A percentile compares a stretch with the other conserved stretches of the same genome.
Conservation (phyloP, 2,113 vertebrate species). For the Otis tarda region DNA sequence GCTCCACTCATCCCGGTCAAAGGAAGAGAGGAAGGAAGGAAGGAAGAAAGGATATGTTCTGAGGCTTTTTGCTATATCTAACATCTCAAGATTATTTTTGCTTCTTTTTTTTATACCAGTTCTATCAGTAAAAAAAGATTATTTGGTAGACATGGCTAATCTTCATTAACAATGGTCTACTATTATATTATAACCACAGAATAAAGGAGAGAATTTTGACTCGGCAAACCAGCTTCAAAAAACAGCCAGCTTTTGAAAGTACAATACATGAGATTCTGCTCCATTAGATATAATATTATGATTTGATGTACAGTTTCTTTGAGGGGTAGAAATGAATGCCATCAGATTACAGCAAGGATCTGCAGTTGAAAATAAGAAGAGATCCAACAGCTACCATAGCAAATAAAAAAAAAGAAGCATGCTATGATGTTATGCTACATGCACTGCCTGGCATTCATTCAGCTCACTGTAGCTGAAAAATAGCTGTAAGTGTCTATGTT, state of each 20-base stretch:
- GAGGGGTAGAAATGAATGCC: not conserved
- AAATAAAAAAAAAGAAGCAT: slow-evolving; percentile 40
- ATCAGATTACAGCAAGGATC: not conserved
- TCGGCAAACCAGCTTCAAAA: not conserved
- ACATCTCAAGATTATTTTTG: not conserved
- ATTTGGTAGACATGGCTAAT: not conserved
- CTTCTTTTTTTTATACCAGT: not conserved
- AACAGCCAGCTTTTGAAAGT: not conserved
- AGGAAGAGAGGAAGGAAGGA: fast-evolving
- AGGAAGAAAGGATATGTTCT: not conserved
- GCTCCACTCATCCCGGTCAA: not conserved
- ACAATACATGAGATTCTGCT: not conserved
- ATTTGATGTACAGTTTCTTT: not conserved
- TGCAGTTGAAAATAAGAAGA: slow-evolving; percentile 12
- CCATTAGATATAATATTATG: not conserved
- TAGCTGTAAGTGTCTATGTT: slow-evolving; percentile 67
- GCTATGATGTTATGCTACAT: slow-evolving; percentile 59
- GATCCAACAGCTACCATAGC: slow-evolving; percentile 10
- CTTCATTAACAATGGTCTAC: not conserved
- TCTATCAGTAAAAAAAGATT: not conserved
- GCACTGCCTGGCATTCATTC: slow-evolving; percentile 71
- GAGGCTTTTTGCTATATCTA: not conserved
- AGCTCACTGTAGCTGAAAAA: slow-evolving; percentile 78
- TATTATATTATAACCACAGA: not conserved
- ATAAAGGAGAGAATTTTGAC: not conserved